Base-by-base conservation (phyloP, 1,140 invertebrate species). In the Hylaeus anthracinus region DNA sequence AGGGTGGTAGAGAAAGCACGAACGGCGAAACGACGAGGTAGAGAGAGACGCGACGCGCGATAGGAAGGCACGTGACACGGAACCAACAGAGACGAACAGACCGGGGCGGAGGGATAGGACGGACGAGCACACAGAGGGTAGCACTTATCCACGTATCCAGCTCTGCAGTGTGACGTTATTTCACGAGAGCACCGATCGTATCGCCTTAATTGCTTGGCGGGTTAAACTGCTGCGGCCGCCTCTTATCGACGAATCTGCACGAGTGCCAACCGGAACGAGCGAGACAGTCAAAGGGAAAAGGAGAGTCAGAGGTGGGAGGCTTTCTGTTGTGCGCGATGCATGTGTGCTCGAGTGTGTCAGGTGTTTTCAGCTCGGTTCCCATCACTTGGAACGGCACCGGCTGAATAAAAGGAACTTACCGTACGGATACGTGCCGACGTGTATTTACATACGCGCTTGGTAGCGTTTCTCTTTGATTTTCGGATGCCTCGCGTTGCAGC, bases 121-220 rank as follows among this genome's bases (percentile, higher is more conserved):
- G 58, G 58, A 55, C n/a, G n/a, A 10, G 58, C 64, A 60, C 51
- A 72, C 64, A 60, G 72, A 74, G 75, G 51, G 51, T 81, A 67
- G 76, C 77, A 72, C 67, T 86, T 86, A 86, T 86, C 77, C 81
- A 66, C 71, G 78, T 83, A 84, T 83, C 72, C 84, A 87, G 70
- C 71, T 78, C 70, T 55, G 53, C 79, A 73, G 85, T 91, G 88
- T 89, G 89, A 90, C 89, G 90, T 91, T 92, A 90, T 92, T 92
- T 90, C 88, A 85, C 85, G 82, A 90, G 81, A 85, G 88, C 72
- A 74, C 78, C 88, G 90, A 91, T 91, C 87, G 83, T 92, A 92
- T 92, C 91, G 83, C 81, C 88, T 92, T 92, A 92, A 92, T 92
- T 92, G 90, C 88, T 87, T 88, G 88, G 81, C 87, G 90, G 91